Conservation (phyloP, 2,797 vertebrate species). For the Siniperca scherzeri region DNA sequence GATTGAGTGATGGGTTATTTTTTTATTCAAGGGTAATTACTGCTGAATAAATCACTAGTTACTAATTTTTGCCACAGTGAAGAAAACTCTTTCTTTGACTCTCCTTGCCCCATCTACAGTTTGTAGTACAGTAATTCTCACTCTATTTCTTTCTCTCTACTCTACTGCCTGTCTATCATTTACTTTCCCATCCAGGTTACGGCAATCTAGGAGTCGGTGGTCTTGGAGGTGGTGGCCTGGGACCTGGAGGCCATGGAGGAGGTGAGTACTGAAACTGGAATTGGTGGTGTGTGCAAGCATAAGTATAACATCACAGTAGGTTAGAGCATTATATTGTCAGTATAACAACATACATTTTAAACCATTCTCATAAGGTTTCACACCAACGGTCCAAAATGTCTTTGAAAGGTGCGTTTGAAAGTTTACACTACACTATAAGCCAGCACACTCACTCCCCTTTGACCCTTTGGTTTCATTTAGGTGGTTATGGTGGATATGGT, state of each 20-base stretch:
- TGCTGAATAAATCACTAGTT: constrained; percentile 30
- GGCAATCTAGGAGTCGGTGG: constrained; percentile 74
- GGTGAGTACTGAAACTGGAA: constrained; percentile 55
- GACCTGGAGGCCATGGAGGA: constrained; percentile 56
- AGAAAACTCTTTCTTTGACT: constrained; percentile 16
- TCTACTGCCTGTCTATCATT: constrained; percentile 19
- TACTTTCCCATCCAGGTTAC: constrained; percentile 70
- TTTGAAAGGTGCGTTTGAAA: not conserved
- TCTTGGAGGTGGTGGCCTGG: constrained; percentile 60
- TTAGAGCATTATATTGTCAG: not conserved
- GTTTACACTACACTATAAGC: not conserved
- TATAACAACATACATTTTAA: not conserved
- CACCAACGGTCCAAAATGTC: not conserved
- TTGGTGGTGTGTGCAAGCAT: not conserved
- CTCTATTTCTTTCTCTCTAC: constrained; percentile 2
- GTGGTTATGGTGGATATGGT: constrained; percentile 81
- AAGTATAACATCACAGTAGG: not conserved
- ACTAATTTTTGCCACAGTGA: constrained; percentile 11
- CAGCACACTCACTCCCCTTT: not conserved
- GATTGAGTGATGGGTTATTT: constrained; percentile 43
- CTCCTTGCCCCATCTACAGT: constrained; percentile 11
- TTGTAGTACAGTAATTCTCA: not conserved
- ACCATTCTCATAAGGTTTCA: not conserved
- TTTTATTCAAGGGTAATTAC: constrained; percentile 44
- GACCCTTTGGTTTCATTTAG: constrained; percentile 50